These are phyloP conservation scores for Dipodomys merriami DNA, from an alignment of 2,113 vertebrate genomes.

Conservation along the genomic window DNA sequence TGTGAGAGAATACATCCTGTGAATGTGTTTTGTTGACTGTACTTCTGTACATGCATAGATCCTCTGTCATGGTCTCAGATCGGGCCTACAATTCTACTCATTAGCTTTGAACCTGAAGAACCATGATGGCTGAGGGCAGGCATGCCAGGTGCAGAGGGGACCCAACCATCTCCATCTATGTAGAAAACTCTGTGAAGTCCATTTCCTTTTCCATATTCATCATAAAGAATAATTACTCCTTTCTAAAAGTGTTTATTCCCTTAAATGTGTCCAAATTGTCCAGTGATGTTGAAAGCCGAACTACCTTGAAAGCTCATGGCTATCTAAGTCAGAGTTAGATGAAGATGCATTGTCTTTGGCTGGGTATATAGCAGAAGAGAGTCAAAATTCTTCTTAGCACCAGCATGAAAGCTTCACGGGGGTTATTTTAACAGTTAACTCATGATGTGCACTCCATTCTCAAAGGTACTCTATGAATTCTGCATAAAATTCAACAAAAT, in stretches of 20 bases:
- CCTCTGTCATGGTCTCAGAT: background rate
- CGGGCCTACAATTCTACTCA: background rate
- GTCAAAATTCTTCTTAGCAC: background rate
- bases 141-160: rapidly evolving
- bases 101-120: background rate
- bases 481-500: background rate
- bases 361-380: background rate
- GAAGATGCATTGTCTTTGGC: background rate
- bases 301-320: background rate
- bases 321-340: background rate
- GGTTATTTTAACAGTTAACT: background rate
- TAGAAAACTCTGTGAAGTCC: background rate
- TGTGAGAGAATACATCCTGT: too few species aligned
- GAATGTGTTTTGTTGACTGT: background rate
- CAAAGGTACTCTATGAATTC: background rate
- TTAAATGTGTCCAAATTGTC: background rate
- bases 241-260: background rate
- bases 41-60: rapidly evolving
- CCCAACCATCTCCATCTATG: background rate
- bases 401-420: background rate
- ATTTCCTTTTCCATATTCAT: background rate
- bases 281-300: background rate
- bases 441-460: background rate
- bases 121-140: background rate
- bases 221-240: background rate